These are phyloP conservation scores for Acanthochromis polyacanthus DNA, from an alignment of 2,113 vertebrate species.

Conservation along the genomic window DNA sequence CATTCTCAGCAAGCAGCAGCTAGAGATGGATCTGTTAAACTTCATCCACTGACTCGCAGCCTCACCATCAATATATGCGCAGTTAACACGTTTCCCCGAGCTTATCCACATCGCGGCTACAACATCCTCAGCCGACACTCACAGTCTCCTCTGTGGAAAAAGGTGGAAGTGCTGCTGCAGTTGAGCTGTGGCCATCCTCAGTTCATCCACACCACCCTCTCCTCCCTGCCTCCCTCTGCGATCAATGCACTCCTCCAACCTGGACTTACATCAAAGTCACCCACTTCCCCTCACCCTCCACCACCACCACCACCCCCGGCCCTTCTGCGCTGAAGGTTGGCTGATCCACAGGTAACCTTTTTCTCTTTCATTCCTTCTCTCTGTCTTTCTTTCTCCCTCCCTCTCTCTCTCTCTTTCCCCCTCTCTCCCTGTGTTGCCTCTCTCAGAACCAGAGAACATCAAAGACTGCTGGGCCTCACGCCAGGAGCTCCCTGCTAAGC, in stretches of 20 bases:
- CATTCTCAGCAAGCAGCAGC: constrained; percentile 59
- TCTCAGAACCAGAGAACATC: constrained; percentile 79
- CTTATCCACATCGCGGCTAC: constrained; percentile 44
- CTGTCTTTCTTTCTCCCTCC: constrained; percentile 50
- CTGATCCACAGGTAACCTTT: constrained; percentile 85
- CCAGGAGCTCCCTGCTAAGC: constrained; percentile 86
- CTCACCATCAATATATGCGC: constrained; percentile 34
- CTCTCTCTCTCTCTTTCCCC: constrained; percentile 8
- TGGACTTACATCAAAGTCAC: constrained; percentile 82
- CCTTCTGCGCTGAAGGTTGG: constrained; percentile 72
- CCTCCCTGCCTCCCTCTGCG: constrained; percentile 57
- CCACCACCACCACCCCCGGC: constrained; percentile 16
- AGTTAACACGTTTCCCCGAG: constrained; percentile 66
- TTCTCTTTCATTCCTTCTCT: constrained; percentile 80
- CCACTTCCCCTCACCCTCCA: constrained; percentile 49
- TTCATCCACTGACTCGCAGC: constrained; percentile 64
- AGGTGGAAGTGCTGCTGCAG: constrained; percentile 58
- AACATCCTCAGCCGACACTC: constrained; percentile 41
- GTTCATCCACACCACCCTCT: constrained; percentile 41
- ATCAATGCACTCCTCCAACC: constrained; percentile 80
- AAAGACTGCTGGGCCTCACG: constrained; percentile 89
- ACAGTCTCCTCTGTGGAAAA: constrained; percentile 31
- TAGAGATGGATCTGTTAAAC: constrained; percentile 68
- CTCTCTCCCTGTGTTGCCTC: constrained; percentile 24
- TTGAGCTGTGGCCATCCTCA: constrained; percentile 50